A percentile compares a stretch with the other conserved stretches of the same genome.
phyloP scores from a whole-genome alignment of 2,888 invertebrate species.

The Leistus spinibarbis region DNA sequence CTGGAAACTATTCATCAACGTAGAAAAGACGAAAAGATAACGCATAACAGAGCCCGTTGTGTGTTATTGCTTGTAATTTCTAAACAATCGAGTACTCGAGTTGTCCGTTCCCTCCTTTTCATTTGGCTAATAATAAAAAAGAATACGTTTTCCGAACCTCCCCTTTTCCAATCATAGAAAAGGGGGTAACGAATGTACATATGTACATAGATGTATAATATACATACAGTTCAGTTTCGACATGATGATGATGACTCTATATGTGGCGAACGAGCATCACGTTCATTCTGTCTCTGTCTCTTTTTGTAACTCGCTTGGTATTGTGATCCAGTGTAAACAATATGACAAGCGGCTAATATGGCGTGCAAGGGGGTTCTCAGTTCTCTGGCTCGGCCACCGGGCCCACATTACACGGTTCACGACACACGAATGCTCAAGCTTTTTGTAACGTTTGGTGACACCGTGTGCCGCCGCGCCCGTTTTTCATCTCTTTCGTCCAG shows the following conservation, averaged over 20 bases:
- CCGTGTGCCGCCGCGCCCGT: constrained; percentile 41
- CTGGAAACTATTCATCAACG: background rate
- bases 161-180: background rate
- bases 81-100: background rate
- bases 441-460: constrained; percentile 44
- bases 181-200: too few species aligned
- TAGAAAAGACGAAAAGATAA: too few species aligned
- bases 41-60: too few species aligned
- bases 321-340: constrained; percentile 55
- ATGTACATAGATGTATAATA: background rate
- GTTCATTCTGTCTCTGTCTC: background rate
- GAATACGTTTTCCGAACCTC: background rate
- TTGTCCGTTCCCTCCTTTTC: background rate
- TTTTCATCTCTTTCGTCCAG: constrained; percentile 15
- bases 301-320: background rate
- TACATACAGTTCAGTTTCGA: background rate
- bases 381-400: constrained; percentile 23
- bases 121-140: constrained; percentile 1
- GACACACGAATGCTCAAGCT: constrained; percentile 44
- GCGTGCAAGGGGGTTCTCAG: constrained; percentile 49
- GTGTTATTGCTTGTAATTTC: background rate
- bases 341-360: constrained; percentile 59
- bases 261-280: background rate
- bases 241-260: background rate
- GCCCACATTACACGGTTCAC: constrained; percentile 48